Percentiles rank a stretch among this genome's conserved stretches.
phyloP scores from a whole-genome alignment of 2,113 vertebrate species.

The Colistium nudipinnis region DNA sequence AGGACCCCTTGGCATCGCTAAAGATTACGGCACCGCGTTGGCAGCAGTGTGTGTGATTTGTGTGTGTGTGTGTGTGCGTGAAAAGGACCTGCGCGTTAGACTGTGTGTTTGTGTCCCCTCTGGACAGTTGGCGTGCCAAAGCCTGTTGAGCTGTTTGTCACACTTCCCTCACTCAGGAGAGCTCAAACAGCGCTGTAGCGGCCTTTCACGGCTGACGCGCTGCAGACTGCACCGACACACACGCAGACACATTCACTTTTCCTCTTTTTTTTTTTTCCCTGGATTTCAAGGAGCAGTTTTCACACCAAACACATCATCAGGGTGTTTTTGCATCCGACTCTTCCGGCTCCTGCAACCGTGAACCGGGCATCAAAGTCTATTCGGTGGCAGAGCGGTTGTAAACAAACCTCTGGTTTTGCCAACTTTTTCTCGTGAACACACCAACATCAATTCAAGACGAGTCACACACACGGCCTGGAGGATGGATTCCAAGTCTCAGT shows the following conservation, averaged over 20 bases:
- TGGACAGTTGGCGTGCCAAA: constrained; percentile 74
- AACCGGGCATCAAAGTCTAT: constrained; percentile 11
- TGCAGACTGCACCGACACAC: constrained; percentile 34
- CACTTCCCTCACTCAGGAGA: constrained; percentile 72
- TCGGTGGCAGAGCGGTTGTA: neutral
- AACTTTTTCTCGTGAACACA: neutral
- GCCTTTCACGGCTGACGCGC: constrained; percentile 58
- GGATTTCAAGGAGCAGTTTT: too few species aligned
- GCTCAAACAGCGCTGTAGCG: constrained; percentile 60
- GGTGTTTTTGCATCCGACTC: constrained; percentile 6
- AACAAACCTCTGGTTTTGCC: constrained; percentile 4
- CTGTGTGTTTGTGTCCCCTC: constrained; percentile 58
- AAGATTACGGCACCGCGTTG: constrained; percentile 65
- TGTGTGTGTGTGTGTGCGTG: constrained; percentile 18
- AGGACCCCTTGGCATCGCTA: constrained; percentile 68
- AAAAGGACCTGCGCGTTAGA: constrained; percentile 34
- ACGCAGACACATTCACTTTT: constrained; percentile 23
- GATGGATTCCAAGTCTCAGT: too few species aligned
- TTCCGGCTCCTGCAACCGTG: neutral
- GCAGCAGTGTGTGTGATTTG: constrained; percentile 45
- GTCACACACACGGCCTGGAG: too few species aligned
- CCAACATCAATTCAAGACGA: neutral
- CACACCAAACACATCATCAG: neutral
- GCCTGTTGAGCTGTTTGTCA: constrained; percentile 78
- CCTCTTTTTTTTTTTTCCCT: constrained; percentile 8